Evolutionary conservation across 2,888 invertebrate species (phyloP).

Genomic region (Diarsia rubi): DNA sequence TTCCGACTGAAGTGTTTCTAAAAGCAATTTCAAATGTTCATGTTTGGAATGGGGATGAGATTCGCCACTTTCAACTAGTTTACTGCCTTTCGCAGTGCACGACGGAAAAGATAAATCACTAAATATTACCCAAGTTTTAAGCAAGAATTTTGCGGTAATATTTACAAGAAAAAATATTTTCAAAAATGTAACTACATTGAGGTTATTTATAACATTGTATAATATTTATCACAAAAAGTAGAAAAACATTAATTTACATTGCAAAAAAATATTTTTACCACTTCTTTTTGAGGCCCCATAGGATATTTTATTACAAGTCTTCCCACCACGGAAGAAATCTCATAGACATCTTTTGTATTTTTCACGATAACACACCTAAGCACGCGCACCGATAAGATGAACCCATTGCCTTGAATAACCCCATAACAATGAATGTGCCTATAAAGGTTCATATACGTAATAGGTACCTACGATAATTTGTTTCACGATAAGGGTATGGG

Average conservation of each 20-base stretch:
- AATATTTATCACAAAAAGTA: not conserved
- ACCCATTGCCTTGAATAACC: conserved; percentile 38
- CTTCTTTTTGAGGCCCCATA: not conserved
- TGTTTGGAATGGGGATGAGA: conserved; percentile 67
- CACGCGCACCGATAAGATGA: conserved; percentile 25
- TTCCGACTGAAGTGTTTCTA: conserved; percentile 66
- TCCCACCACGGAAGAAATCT: not conserved
- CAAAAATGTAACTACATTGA: not conserved
- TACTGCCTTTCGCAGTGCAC: conserved; percentile 50
- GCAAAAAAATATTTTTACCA: not conserved
- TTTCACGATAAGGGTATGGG: conserved; percentile 21
- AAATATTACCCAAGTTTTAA: conserved; percentile 60
- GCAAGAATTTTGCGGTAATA: conserved; percentile 32
- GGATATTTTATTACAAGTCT: not conserved
- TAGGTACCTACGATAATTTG: conserved; percentile 28
- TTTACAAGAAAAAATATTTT: conserved; percentile 11
- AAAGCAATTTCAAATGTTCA: conserved; percentile 72
- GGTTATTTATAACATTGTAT: not conserved
- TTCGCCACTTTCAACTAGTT: conserved; percentile 66
- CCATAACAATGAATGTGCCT: conserved; percentile 35
- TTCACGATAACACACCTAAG: not conserved
- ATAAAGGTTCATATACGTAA: conserved; percentile 37
- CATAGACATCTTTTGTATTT: not conserved
- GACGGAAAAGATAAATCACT: conserved; percentile 57
- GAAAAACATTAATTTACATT: not conserved